Evolutionary conservation across 1,140 invertebrate species (phyloP).

Genomic region (Muscidifurax raptorellus): DNA sequence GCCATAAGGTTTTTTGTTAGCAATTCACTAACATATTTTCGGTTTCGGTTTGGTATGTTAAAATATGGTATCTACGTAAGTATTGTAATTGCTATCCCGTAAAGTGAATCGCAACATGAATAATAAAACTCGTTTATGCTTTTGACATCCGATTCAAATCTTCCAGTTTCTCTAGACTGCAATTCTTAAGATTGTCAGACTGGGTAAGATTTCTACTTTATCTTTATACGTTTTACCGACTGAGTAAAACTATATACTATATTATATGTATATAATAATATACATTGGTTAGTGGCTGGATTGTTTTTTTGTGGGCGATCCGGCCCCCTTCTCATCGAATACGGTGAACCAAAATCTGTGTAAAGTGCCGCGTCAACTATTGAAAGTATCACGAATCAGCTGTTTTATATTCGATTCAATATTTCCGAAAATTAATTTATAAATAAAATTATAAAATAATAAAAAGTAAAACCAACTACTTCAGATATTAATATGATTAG

Average conservation of each 20-base stretch:
- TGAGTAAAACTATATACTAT: not conserved
- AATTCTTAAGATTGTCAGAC: too few relatives aligned
- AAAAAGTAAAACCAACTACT: not conserved
- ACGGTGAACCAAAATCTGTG: not conserved
- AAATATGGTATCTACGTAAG: too few relatives aligned
- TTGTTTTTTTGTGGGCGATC: not conserved
- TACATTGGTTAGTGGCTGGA: not conserved
- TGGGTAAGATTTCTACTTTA: not conserved
- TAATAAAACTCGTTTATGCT: too few relatives aligned
- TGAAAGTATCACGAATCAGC: slow-evolving; percentile 20
- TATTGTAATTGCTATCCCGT: too few relatives aligned
- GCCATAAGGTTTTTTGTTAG: too few relatives aligned
- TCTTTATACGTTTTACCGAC: not conserved
- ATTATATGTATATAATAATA: too few relatives aligned
- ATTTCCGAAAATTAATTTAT: not conserved
- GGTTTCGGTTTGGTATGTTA: too few relatives aligned
- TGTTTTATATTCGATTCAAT: slow-evolving; percentile 16
- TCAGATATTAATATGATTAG: not conserved
- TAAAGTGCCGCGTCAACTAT: slow-evolving; percentile 32
- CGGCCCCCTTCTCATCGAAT: slow-evolving; percentile 1
- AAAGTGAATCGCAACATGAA: too few relatives aligned
- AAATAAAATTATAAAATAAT: not conserved
- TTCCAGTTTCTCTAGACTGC: too few relatives aligned
- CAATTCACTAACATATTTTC: too few relatives aligned
- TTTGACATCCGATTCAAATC: too few relatives aligned